A percentile compares a stretch with the other conserved stretches of the same genome.
phyloP scores from a whole-genome alignment of 2,888 invertebrate species.

The Amphipyra berbera region DNA sequence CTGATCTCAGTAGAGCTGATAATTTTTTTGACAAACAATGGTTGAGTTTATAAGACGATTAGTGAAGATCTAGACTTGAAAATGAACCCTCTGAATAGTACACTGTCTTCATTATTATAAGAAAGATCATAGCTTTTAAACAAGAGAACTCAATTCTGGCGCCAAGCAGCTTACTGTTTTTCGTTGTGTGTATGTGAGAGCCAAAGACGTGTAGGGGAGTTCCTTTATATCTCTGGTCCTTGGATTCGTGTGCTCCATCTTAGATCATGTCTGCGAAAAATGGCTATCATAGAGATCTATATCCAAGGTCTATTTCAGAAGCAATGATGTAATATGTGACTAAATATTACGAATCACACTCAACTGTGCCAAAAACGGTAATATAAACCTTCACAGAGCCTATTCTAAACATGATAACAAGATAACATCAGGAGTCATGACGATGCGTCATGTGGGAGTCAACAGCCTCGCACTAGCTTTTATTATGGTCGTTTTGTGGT shows the following conservation, averaged over 20 bases:
- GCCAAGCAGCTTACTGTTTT: no score
- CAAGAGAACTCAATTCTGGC: no score
- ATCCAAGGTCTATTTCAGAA: no score
- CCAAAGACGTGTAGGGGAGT: no score
- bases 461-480: conserved; percentile 29
- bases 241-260: no score
- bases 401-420: conserved; percentile 10
- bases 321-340: no score
- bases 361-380: conserved; percentile 32
- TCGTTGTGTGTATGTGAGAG: no score
- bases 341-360: no score
- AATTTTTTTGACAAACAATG: neutral
- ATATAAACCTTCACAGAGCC: conserved; percentile 34
- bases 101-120: neutral
- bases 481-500: conserved; percentile 18
- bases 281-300: no score
- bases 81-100: neutral
- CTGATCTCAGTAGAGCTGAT: conserved; percentile 6
- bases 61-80: conserved; percentile 2
- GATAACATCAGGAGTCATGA: conserved; percentile 42
- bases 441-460: conserved; percentile 31
- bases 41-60: conserved; percentile 32
- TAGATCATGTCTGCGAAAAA: no score
- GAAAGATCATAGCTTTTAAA: no score
- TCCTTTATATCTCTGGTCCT: no score